Base-by-base conservation (phyloP, 2,888 invertebrate species). In the Amphiduros pacificus region DNA sequence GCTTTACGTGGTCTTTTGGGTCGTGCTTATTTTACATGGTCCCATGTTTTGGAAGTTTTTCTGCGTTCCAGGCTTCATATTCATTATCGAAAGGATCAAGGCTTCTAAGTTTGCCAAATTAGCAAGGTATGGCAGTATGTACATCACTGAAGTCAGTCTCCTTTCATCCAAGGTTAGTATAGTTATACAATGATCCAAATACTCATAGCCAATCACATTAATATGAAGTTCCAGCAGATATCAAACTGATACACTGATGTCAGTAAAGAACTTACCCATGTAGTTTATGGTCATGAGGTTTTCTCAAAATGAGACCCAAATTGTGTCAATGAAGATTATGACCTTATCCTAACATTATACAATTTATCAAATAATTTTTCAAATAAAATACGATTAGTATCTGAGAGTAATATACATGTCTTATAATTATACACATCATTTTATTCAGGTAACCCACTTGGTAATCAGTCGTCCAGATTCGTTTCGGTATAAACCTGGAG, bases 21-120 rank as follows among this genome's bases (percentile, higher is more conserved):
- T 91, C 22, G 82, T 95, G 2, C 84, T 91, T 17, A 87, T 94
- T 50, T 86, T 94, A 62, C 96, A 96, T 81, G 93, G 90, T 0
- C 93, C 94, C 0, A 92, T 92, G 81, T 96, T 94, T 83, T 95
- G 94, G 94, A 93, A 92, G 81, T 96, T 95, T 94, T 93, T 95
- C 80, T 84, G 93, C 32, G 82, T 88, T 1, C 95, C 95, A 0
- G 93, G 92, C 0, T 74, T 89, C 1, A 83, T 94, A 0, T 95
- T 92, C 78, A 69, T 90, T 0, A 82, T 91, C 0, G 96, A 96
- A 82, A 87, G 92, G 62, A 84, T 91, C 26, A 83, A 63, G 84
- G 89, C 17, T 36, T 58, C 49, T 26, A 57, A 71, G 40, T 36
- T 71, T 1, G 63, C 71, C 24, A 71, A 71, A 59, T 55, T 62